phyloP scores from a whole-genome alignment of 2,888 invertebrate species.

The Acleris laterana region DNA sequence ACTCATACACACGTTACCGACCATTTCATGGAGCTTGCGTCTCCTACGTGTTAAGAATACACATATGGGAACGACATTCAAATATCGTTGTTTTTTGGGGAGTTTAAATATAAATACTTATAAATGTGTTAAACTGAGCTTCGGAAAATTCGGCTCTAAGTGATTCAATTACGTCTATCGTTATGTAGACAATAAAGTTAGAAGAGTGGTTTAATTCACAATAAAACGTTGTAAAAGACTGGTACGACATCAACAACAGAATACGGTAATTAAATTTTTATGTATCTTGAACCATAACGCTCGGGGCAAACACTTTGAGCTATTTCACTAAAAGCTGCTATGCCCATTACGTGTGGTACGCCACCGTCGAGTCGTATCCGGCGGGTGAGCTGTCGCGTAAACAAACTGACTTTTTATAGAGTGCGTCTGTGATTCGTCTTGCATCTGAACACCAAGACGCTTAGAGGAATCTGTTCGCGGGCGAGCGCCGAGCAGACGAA shows the following conservation, averaged over 20 bases:
- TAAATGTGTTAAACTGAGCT: too few relatives aligned
- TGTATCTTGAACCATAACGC: slow-evolving; percentile 32
- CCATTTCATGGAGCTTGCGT: slow-evolving; percentile 49
- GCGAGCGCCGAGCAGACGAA: slow-evolving; percentile 2
- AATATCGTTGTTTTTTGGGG: neutral
- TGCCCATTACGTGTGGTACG: slow-evolving; percentile 65
- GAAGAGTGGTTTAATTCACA: slow-evolving; percentile 2
- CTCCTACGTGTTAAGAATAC: slow-evolving; percentile 55
- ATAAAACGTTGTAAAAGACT: slow-evolving; percentile 1
- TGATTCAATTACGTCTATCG: neutral
- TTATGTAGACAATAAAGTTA: slow-evolving; percentile 12
- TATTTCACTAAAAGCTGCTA: slow-evolving; percentile 45
- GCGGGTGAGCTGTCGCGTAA: slow-evolving; percentile 62
- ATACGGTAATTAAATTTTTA: slow-evolving; percentile 30
- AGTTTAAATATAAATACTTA: neutral
- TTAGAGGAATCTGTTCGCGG: slow-evolving; percentile 27
- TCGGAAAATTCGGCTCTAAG: neutral
- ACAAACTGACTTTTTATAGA: slow-evolving; percentile 80
- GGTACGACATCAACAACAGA: slow-evolving; percentile 18
- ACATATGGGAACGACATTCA: slow-evolving; percentile 45
- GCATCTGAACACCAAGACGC: slow-evolving; percentile 38
- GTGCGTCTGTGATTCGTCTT: slow-evolving; percentile 70
- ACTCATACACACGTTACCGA: slow-evolving; percentile 57
- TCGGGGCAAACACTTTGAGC: slow-evolving; percentile 44
- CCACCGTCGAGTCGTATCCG: slow-evolving; percentile 69